A percentile compares a stretch with the other conserved stretches of the same genome.
Evolutionary conservation across 2,888 invertebrate genomes (phyloP).

Genomic region (Erebia palarica): DNA sequence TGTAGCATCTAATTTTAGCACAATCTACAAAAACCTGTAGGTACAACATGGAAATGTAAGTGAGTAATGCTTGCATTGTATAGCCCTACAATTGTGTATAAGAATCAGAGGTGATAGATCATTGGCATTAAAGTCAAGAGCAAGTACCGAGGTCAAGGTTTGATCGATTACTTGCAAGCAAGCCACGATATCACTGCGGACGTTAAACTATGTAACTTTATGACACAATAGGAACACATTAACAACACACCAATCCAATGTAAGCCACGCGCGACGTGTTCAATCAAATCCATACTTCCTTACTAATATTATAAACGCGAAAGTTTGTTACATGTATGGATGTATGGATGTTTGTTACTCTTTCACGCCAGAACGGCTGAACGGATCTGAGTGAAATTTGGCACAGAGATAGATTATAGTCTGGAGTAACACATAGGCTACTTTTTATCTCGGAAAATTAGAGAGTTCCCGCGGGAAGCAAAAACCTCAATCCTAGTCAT

Average conservation of each 20-base stretch:
- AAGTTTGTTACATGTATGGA: no score
- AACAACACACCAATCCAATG: background rate
- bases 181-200: background rate
- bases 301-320: no score
- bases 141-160: conserved; percentile 12
- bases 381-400: no score
- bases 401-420: no score
- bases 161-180: conserved; percentile 5
- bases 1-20: background rate
- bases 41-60: no score
- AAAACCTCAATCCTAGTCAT: no score
- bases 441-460: no score
- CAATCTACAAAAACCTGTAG: background rate
- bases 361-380: no score
- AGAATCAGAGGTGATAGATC: conserved; percentile 6
- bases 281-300: no score
- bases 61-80: background rate
- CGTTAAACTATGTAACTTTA: background rate
- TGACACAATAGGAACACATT: background rate
- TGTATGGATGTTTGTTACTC: no score
- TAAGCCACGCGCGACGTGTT: background rate
- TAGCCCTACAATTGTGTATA: background rate
- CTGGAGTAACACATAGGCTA: no score
- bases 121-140: conserved; percentile 14
- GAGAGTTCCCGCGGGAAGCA: no score